phyloP scores from a whole-genome alignment of 92 coral and sea anemone genomes.

The Porites rus region DNA sequence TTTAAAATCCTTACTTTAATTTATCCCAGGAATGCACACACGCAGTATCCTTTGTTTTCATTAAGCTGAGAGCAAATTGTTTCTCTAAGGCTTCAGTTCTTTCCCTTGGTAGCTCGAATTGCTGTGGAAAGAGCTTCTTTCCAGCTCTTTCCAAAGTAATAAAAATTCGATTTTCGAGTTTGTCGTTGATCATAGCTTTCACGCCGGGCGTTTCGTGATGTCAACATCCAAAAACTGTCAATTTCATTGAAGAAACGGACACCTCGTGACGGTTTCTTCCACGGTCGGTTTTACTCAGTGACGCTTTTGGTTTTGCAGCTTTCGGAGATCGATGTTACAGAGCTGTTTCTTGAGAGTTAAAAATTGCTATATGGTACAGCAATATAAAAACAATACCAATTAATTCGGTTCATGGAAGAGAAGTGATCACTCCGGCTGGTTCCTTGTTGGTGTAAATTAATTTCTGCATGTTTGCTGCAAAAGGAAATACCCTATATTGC shows the following conservation, averaged over 20 bases:
- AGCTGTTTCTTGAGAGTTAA: not conserved
- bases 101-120: not conserved
- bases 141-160: not conserved
- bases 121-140: not conserved
- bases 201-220: constrained; percentile 12
- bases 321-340: no score
- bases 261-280: not conserved
- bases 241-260: constrained; percentile 16
- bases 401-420: not conserved
- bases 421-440: not conserved
- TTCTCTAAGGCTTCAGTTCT: not conserved
- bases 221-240: constrained; percentile 12
- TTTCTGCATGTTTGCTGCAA: constrained; percentile 7
- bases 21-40: not conserved
- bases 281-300: not conserved
- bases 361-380: not conserved
- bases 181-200: not conserved
- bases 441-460: not conserved
- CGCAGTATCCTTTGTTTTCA: not conserved
- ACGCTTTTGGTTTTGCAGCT: not conserved
- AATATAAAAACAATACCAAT: not conserved
- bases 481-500: constrained; percentile 3
- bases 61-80: not conserved
- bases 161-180: constrained; percentile 22
- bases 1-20: not conserved